A percentile compares a stretch with the other conserved stretches of the same genome.
These are phyloP conservation scores for Pachyseris speciosa DNA, from an alignment of 64 coral and sea anemone genomes.

Conservation along the genomic window DNA sequence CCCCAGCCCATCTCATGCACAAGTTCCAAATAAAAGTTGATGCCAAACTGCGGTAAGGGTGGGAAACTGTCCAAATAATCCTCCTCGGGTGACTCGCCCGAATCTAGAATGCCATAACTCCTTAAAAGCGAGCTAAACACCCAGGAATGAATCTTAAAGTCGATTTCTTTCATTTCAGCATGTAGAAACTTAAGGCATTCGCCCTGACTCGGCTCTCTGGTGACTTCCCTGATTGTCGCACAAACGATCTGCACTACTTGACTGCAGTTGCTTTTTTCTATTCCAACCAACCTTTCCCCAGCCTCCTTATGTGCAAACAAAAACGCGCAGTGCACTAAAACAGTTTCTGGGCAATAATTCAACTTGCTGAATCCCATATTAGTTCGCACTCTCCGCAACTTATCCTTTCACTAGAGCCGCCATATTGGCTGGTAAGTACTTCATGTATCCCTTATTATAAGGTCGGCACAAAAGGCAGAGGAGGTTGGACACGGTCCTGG, in stretches of 20 bases:
- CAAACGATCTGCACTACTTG: conserved; percentile 28
- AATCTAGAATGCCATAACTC: background rate
- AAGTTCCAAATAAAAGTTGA: conserved; percentile 60
- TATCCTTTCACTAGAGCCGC: background rate
- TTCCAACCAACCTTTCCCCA: background rate
- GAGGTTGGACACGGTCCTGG: no score
- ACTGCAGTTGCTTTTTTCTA: background rate
- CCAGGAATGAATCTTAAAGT: conserved; percentile 81
- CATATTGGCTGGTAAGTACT: background rate
- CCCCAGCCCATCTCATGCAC: conserved; percentile 69
- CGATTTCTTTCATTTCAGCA: conserved; percentile 29
- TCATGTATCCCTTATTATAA: no score
- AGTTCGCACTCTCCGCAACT: no score
- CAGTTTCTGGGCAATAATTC: conserved; percentile 75
- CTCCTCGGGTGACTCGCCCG: background rate
- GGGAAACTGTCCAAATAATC: conserved; percentile 59
- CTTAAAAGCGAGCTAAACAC: conserved; percentile 59
- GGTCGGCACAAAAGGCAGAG: no score
- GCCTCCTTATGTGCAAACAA: conserved; percentile 48
- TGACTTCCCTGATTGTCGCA: conserved; percentile 48
- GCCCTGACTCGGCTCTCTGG: background rate
- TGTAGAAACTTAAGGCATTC: background rate
- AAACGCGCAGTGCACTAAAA: conserved; percentile 74
- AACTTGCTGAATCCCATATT: background rate
- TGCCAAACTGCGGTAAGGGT: conserved; percentile 65